A percentile compares a stretch with the other conserved stretches of the same genome.
Evolutionary conservation across 2,113 vertebrate genomes (phyloP).

Genomic region (Pituophis catenifer): DNA sequence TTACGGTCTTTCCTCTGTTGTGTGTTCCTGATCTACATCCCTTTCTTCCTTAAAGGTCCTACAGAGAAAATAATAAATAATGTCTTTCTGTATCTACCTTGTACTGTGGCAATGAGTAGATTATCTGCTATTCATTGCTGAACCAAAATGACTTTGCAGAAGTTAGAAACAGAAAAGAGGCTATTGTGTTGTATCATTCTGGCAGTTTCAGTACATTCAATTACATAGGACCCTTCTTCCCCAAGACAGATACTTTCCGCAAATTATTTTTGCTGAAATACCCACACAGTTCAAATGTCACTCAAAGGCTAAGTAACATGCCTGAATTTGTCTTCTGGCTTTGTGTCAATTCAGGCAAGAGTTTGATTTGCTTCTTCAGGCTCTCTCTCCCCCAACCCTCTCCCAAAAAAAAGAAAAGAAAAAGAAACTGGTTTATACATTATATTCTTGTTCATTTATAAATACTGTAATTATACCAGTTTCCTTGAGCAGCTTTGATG

Average conservation of each 20-base stretch:
- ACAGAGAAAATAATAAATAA: background rate
- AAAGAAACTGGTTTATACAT: slow-evolving; percentile 11
- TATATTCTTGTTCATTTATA: slow-evolving; percentile 41
- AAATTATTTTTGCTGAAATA: slow-evolving; percentile 47
- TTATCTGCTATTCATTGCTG: background rate
- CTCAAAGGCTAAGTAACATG: slow-evolving; percentile 49
- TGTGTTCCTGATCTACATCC: background rate
- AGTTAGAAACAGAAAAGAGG: background rate
- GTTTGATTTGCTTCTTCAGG: slow-evolving; percentile 42
- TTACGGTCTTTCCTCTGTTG: background rate
- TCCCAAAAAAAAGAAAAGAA: background rate
- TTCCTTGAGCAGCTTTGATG: slow-evolving; percentile 56
- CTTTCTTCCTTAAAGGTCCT: background rate
- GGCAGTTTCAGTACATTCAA: slow-evolving; percentile 23
- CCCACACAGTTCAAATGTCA: slow-evolving; percentile 49
- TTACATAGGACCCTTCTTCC: slow-evolving; percentile 38
- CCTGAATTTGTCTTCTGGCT: slow-evolving; percentile 52
- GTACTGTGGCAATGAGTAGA: background rate
- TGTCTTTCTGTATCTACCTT: background rate
- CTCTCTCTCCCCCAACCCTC: background rate
- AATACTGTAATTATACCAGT: slow-evolving; percentile 33
- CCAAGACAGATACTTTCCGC: slow-evolving; percentile 37
- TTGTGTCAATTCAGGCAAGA: slow-evolving; percentile 53
- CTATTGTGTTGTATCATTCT: background rate
- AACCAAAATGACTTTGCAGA: background rate